Evolutionary conservation across 2,888 invertebrate genomes (phyloP), one percentile per base, ranked within the genome.

Genomic region (Eledone cirrhosa): DNA sequence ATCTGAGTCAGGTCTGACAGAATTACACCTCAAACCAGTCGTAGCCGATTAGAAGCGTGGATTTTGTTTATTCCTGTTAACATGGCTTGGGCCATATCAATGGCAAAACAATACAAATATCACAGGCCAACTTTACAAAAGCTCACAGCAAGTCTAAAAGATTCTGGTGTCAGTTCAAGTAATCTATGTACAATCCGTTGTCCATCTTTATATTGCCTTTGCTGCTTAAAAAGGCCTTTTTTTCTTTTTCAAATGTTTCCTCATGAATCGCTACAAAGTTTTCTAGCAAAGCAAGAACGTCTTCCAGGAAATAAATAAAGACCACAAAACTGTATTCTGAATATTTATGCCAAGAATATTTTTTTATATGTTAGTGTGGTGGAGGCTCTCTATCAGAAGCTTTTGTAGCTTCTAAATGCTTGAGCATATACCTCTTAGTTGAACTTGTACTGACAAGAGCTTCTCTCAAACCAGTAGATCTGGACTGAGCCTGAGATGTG

Each of bases 401-500:
- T 84, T 88, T 87, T 33, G 83, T 79, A 77, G 86, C 84, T 69
- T 87, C 88, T 83, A 87, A 84, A 83, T 87, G 89, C 83, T 89
- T 89, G 81, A 88, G 87, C 87, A 88, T 86, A 81, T 86, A 88
- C 81, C 88, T 83, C 81, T 88, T 88, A 74, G 86, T 86, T 76
- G 86, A 84, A 65, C 87, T 86, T n/a, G 87, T 87, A 79, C 87
- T 87, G 69, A 87, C 79, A 63, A 86, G 81, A 31, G 82, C 82
- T 48, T 86, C 86, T 78, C 84, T 81, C 31, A 80, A 79, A 75
- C 78, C 84, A 59, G 33, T 82, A 31, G 72, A 72, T 82, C 33
- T 76, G n/a, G 80, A 67, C 77, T 75, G 78, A 29, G 76, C 76
- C 27, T 76, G 76, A 24, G 76, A 48, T 19, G 48, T 47, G 22